Evolutionary conservation across 2,888 invertebrate genomes (phyloP), one percentile per base, ranked within the genome.

Genomic region (Drosophila testacea): DNA sequence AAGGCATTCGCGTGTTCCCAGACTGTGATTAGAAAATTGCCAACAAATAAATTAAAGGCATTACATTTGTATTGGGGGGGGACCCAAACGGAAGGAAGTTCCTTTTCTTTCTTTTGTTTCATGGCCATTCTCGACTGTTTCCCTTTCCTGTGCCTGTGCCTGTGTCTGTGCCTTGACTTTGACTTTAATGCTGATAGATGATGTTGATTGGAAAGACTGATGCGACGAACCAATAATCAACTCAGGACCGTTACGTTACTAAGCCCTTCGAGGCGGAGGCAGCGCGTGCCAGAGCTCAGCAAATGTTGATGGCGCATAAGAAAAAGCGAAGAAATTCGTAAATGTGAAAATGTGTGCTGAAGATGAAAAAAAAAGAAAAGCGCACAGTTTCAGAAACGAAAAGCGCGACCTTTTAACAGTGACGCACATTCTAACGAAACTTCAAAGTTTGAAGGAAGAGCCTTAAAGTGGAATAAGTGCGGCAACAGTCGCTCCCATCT

Each of bases 211-310:
- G 70, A 83, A 82, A 85, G 86, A 82, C 84, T 73, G 87, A 87
- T 87, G 88, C 82, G 84, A 84, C 88, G 84, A 81, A 88, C 87
- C 83, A 83, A 83, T 88, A 83, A 83, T 83, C 88, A 83, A 86
- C 68, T 86, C 75, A 64, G 77, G 65, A 75, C 82, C 82, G 50
- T 77, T 57, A 16, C 57, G 47, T 47, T 57, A 44, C 73, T 73
- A 80, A 85, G 88, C 83, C 88, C 83, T 85, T 83, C 81, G 51
- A 64, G 71, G 55, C 56, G 61, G 63, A 50, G 61, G 51, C 65
- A 60, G 69, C 82, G 82, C 76, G 84, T 81, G 83, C 79, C 78
- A 67, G 78, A 86, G 78, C 81, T 83, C 80, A 79, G 48, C 44
- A 59, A 66, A 79, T 79, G 64, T 61, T 65, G 42, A 67, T 55